Percentiles rank a stretch among this genome's conserved stretches.
These are phyloP conservation scores for Nestor notabilis DNA, from an alignment of 2,113 vertebrate genomes.

Conservation along the genomic window DNA sequence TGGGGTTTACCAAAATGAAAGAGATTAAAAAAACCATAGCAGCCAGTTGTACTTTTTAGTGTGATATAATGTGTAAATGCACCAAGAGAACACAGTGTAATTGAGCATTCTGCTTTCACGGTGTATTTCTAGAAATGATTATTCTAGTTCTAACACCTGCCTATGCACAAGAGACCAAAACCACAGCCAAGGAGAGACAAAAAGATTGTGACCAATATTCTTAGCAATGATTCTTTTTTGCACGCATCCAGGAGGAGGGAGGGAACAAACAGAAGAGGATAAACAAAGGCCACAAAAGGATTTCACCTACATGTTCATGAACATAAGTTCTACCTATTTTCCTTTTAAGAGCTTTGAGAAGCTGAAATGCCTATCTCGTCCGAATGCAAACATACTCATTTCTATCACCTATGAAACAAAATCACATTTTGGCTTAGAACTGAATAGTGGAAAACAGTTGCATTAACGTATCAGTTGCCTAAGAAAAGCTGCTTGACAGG, in stretches of 20 bases:
- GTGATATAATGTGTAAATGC: slow-evolving; percentile 72
- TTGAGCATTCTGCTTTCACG: slow-evolving; percentile 65
- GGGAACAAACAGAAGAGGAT: not conserved
- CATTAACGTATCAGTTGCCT: not conserved
- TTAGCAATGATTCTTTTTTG: slow-evolving; percentile 51
- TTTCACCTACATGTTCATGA: slow-evolving; percentile 33
- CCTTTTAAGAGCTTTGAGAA: not conserved
- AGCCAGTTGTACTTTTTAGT: slow-evolving; percentile 77
- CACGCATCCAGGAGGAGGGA: not conserved
- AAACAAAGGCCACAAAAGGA: slow-evolving; percentile 64
- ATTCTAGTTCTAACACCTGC: slow-evolving; percentile 69
- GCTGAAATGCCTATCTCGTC: slow-evolving; percentile 19
- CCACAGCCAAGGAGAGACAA: slow-evolving; percentile 54
- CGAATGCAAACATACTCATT: slow-evolving; percentile 26
- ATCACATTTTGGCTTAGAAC: slow-evolving; percentile 38
- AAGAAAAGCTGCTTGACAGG: slow-evolving; percentile 20
- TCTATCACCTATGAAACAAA: slow-evolving; percentile 46
- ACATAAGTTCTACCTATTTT: slow-evolving; percentile 8
- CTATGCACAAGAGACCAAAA: slow-evolving; percentile 67
- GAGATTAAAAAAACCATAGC: slow-evolving; percentile 77
- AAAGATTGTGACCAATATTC: slow-evolving; percentile 58
- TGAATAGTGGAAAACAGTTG: slow-evolving; percentile 15
- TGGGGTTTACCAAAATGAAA: slow-evolving; percentile 75
- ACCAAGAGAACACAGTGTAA: slow-evolving; percentile 68
- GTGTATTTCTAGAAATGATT: slow-evolving; percentile 67